Conservation (phyloP, 2,113 vertebrate genomes). For the Psilopsiagon aurifrons region DNA sequence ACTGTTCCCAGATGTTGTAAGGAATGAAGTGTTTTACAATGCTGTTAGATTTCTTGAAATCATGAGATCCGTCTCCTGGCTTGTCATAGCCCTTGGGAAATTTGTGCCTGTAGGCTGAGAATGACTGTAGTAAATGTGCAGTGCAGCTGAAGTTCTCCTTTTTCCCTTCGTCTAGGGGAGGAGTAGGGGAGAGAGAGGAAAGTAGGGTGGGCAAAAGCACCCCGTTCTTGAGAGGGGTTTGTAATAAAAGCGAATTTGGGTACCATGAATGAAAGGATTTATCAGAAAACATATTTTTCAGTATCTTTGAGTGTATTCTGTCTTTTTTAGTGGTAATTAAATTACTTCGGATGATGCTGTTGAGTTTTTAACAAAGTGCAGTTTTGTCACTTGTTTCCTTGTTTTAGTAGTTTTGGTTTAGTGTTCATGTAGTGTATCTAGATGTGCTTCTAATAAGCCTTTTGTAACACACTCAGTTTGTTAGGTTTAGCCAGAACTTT, state of each 20-base stretch:
- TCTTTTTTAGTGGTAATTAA: background rate
- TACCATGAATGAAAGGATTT: background rate
- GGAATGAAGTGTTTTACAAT: background rate
- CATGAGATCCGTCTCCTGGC: background rate
- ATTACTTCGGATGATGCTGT: background rate
- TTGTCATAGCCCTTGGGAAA: slow-evolving; percentile 3
- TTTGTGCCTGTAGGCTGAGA: slow-evolving; percentile 12
- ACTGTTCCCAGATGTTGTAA: slow-evolving; percentile 34
- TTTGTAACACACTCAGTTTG: background rate
- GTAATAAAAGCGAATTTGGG: background rate
- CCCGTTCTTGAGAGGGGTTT: background rate
- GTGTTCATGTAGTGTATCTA: background rate
- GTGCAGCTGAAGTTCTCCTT: background rate
- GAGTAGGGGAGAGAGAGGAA: background rate
- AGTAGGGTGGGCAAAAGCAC: background rate
- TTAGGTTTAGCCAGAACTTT: background rate
- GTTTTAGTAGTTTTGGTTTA: background rate
- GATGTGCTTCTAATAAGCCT: background rate
- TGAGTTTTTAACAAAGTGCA: background rate
- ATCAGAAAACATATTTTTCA: background rate
- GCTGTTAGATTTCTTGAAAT: slow-evolving; percentile 32
- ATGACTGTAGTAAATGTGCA: slow-evolving; percentile 2
- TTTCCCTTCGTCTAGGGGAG: background rate
- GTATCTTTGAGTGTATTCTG: background rate
- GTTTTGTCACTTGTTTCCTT: background rate